Base-by-base conservation (phyloP, 1,140 invertebrate species). In the Ectropis grisescens region DNA sequence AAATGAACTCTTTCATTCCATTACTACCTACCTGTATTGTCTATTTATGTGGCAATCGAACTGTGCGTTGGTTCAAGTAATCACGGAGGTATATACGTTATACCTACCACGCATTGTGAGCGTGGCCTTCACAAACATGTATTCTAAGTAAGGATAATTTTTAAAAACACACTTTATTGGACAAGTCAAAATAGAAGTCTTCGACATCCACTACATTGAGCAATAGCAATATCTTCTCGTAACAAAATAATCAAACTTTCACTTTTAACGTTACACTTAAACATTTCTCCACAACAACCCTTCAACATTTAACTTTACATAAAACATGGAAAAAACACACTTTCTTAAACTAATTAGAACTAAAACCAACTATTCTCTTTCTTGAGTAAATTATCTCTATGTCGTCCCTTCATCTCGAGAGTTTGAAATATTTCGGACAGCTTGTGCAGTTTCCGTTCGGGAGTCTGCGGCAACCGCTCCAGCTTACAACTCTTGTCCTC, bases 311-410 rank as follows among this genome's bases (percentile, higher is more conserved):
- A 10, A 4, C 2, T 26, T 19, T 19, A 4, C 16, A 4, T 19
- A 19, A 19, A 8, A 19, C 16, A 19, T n/a, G n/a, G n/a, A n/a
- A n/a, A 19, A 19, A 3, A 19, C 16, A 8, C 8, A 19, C 16
- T 19, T 35, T 46, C 38, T 52, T 49, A 51, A 19, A 15, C 35
- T 44, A 44, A 25, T 30, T 34, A 25, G 24, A 26, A 28, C 54
- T 54, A 80, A 48, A 81, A 81, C 76, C 76, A 81, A 55, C 67
- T 78, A 44, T 81, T 81, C 45, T 81, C 76, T 30, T 76, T 78
- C 47, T 76, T 75, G 50, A 75, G 58, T n/a, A n/a, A n/a, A 41
- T 47, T 72, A 10, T 76, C 69, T 41, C 68, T 56, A 22, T 67
- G 56, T 13, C 64, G 47, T 7, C 69, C 69, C 13, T 65, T 69